A percentile compares a stretch with the other conserved stretches of the same genome.
These are phyloP conservation scores for Tylochromis polylepis DNA, from an alignment of 2,113 vertebrate genomes.

Conservation along the genomic window DNA sequence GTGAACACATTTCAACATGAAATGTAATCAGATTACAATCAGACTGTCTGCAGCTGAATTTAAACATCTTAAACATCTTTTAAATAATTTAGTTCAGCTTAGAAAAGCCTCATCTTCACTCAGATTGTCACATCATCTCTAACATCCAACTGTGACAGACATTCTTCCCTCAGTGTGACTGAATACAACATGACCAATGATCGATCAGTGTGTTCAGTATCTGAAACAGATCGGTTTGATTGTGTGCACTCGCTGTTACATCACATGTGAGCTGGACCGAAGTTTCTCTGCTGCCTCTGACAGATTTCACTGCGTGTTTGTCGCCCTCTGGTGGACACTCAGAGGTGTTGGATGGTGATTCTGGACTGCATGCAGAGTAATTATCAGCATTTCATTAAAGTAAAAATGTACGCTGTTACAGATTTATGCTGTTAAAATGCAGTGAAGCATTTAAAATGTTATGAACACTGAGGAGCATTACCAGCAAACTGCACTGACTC, in stretches of 20 bases:
- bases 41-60: neutral
- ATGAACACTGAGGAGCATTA: too few species aligned
- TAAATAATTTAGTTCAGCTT: too few species aligned
- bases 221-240: too few species aligned
- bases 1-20: neutral
- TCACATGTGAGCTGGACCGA: neutral
- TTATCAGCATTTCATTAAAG: neutral
- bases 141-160: too few species aligned
- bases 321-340: constrained; percentile 1
- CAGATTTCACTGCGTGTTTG: neutral
- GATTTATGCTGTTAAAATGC: too few species aligned
- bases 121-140: too few species aligned
- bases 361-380: neutral
- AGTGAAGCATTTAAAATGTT: neutral
- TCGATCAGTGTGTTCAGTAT: too few species aligned
- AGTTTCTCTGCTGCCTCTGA: neutral
- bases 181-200: too few species aligned
- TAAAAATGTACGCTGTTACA: neutral
- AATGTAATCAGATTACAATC: neutral
- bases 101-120: too few species aligned
- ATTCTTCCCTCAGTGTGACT: too few species aligned
- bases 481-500: too few species aligned
- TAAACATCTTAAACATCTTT: too few species aligned
- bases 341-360: neutral
- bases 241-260: accelerated